Conservation (phyloP, 2,888 invertebrate genomes). For the Epistrophella euchroma region DNA sequence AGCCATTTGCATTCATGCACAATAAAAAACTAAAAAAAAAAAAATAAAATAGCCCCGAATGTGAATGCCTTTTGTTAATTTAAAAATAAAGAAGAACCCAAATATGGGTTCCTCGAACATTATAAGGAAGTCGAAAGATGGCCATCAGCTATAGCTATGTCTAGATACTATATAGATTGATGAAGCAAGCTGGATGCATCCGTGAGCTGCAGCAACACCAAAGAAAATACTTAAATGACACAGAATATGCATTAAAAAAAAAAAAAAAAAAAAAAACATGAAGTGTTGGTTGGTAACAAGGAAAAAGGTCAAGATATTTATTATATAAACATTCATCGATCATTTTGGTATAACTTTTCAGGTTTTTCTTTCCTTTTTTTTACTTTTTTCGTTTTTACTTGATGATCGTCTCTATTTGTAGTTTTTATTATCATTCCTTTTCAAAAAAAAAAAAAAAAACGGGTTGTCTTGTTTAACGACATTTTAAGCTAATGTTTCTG, state of each 20-base stretch:
- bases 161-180: background rate
- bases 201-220: slow-evolving; percentile 55
- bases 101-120: slow-evolving; percentile 56
- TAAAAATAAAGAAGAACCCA: slow-evolving; percentile 47
- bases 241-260: slow-evolving; percentile 21
- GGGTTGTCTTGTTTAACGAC: slow-evolving; percentile 56
- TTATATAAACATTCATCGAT: slow-evolving; percentile 75
- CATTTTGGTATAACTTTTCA: slow-evolving; percentile 70
- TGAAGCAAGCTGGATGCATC: slow-evolving; percentile 67
- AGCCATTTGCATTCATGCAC: slow-evolving; percentile 27
- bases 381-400: slow-evolving; percentile 16
- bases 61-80: slow-evolving; percentile 65
- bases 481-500: slow-evolving; percentile 62
- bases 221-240: slow-evolving; percentile 22
- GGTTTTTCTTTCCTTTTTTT: slow-evolving; percentile 33
- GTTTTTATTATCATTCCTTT: slow-evolving; percentile 44
- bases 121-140: slow-evolving; percentile 60
- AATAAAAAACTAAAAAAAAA: slow-evolving; percentile 12
- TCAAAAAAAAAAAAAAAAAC: background rate
- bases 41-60: slow-evolving; percentile 30
- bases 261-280: slow-evolving; percentile 7
- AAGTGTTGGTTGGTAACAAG: slow-evolving; percentile 32
- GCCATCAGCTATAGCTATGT: slow-evolving; percentile 14
- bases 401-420: slow-evolving; percentile 29
- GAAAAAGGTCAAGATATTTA: slow-evolving; percentile 73